Percentiles rank a stretch among this genome's conserved stretches.
Conservation (phyloP, 2,888 invertebrate genomes). For the Drosophila falleni region DNA sequence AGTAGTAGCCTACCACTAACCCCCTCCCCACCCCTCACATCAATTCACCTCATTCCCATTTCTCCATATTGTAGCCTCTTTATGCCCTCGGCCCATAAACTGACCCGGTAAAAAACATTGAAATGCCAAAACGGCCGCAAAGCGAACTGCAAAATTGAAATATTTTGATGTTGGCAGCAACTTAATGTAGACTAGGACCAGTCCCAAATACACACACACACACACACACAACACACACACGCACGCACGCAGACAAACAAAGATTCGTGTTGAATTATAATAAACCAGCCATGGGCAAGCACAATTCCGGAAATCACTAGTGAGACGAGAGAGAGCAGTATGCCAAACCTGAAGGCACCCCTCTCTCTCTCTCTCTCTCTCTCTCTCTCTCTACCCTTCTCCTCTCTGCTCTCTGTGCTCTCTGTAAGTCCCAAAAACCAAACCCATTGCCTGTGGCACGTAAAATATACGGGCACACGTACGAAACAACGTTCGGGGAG, state of each 20-base stretch:
- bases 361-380: background rate
- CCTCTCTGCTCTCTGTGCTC: background rate
- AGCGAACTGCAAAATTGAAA: constrained; percentile 77
- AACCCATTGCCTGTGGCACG: constrained; percentile 53
- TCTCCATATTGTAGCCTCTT: background rate
- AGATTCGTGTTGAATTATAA: constrained; percentile 76
- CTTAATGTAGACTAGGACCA: constrained; percentile 53
- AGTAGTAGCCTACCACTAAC: constrained; percentile 22
- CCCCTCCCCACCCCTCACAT: no score
- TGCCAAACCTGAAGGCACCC: constrained; percentile 17
- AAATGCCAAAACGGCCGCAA: constrained; percentile 72
- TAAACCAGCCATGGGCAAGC: constrained; percentile 75
- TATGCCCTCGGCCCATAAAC: constrained; percentile 9
- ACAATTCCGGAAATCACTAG: constrained; percentile 78
- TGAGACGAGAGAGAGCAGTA: constrained; percentile 41
- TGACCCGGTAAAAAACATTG: constrained; percentile 55
- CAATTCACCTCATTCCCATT: background rate
- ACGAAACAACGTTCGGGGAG: constrained; percentile 29
- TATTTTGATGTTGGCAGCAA: constrained; percentile 75
- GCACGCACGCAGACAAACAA: constrained; percentile 19
- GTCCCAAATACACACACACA: constrained; percentile 30
- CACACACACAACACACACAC: constrained; percentile 14
- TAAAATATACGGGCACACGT: constrained; percentile 73
- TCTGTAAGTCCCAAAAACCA: constrained; percentile 3
- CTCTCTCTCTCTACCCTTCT: background rate